Conservation (phyloP, 2,113 vertebrate genomes). For the Pseudopodoces humilis region DNA sequence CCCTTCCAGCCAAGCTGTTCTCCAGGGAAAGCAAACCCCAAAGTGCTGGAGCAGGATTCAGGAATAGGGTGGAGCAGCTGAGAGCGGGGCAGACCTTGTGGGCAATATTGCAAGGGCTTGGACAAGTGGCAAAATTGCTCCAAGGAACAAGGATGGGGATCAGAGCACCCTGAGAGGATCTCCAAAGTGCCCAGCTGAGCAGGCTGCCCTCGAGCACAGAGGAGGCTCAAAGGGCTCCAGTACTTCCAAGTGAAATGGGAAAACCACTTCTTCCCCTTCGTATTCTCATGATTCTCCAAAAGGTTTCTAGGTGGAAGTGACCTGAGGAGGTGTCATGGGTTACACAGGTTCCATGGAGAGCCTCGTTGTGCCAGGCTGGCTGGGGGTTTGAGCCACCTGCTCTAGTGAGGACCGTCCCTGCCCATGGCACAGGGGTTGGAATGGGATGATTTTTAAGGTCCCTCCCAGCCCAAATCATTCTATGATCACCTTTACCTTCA, state of each 20-base stretch:
- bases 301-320: not conserved
- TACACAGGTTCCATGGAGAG: not conserved
- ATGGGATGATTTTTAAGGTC: not conserved
- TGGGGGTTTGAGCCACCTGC: not conserved
- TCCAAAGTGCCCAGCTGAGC: not conserved
- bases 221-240: not conserved
- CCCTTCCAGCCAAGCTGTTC: not conserved
- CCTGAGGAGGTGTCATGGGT: not conserved
- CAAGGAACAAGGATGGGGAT: not conserved
- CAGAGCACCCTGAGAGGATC: not conserved
- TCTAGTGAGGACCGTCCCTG: not conserved
- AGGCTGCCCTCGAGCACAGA: fast-evolving
- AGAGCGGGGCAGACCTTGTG: not conserved
- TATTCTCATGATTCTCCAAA: not conserved
- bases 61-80: not conserved
- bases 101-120: not conserved
- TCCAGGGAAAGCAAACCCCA: not conserved
- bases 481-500: not conserved
- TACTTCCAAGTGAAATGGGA: not conserved
- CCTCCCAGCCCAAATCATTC: not conserved
- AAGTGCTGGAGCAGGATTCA: not conserved
- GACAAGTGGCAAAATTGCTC: not conserved
- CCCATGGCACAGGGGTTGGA: not conserved
- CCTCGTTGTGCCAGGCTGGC: not conserved
- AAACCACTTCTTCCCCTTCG: not conserved